These are phyloP conservation scores for Rhabdomys pumilio DNA, from an alignment of 2,797 vertebrate species.

Conservation along the genomic window DNA sequence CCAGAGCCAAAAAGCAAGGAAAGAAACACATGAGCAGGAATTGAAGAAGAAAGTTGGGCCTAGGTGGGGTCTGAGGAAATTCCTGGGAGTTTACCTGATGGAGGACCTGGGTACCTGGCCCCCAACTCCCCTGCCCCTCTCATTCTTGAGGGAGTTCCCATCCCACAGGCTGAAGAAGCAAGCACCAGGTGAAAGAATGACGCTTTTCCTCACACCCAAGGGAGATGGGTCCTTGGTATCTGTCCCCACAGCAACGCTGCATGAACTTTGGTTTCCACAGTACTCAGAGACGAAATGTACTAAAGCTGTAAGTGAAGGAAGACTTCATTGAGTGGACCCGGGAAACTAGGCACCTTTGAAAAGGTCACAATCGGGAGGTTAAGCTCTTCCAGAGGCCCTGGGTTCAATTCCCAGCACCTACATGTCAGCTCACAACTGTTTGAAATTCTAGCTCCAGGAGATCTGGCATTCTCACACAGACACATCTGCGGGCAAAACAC, in stretches of 20 bases:
- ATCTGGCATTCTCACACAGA: neutral
- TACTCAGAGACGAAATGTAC: neutral
- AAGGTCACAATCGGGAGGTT: conserved; percentile 43
- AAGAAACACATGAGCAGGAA: neutral
- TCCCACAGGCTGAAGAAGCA: neutral
- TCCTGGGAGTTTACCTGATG: neutral
- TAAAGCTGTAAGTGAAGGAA: neutral
- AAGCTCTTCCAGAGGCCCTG: neutral
- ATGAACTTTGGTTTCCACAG: neutral
- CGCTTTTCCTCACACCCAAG: accelerated
- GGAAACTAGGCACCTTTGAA: conserved; percentile 72
- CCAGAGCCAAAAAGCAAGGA: neutral
- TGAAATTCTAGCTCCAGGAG: neutral
- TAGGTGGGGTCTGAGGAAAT: neutral
- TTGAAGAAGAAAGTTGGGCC: neutral
- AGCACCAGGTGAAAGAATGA: neutral
- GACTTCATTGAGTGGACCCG: neutral
- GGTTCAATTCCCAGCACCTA: neutral
- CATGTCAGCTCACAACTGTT: too few relatives aligned
- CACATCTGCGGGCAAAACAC: neutral
- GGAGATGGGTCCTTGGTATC: neutral
- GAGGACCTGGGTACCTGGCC: neutral
- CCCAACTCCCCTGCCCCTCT: neutral
- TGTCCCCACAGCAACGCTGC: neutral
- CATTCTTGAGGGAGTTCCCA: neutral